Percentiles rank a stretch among this genome's conserved stretches.
Evolutionary conservation across 2,113 vertebrate genomes (phyloP).

Genomic region (Peucedramus taeniatus): DNA sequence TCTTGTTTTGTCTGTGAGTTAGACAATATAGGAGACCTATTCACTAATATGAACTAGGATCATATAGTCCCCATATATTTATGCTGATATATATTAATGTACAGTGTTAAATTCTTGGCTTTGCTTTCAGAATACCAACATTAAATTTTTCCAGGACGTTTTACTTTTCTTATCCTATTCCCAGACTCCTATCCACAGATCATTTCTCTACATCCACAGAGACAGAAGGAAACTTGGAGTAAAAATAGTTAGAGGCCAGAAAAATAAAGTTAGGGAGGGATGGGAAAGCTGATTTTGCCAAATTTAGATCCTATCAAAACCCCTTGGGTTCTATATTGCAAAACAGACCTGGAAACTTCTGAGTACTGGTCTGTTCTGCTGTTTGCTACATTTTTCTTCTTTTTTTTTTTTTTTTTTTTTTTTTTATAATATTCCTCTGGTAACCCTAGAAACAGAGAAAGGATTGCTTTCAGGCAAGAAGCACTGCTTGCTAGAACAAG

Average conservation of each 20-base stretch:
- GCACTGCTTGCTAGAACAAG: not conserved
- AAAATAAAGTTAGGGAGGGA: conserved; percentile 14
- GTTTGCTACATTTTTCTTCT: not conserved
- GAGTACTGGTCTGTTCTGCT: not conserved
- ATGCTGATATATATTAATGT: not conserved
- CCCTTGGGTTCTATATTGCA: conserved; percentile 2
- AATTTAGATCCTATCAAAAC: conserved; percentile 24
- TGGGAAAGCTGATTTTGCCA: conserved; percentile 42
- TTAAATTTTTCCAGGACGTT: not conserved
- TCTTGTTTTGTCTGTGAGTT: not conserved
- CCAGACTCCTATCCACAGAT: not conserved
- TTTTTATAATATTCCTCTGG: not conserved
- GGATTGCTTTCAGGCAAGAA: not conserved
- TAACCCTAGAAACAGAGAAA: conserved; percentile 10
- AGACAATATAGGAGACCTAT: not conserved
- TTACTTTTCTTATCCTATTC: conserved; percentile 6
- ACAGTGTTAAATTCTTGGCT: not conserved
- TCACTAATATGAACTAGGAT: not conserved
- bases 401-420: no score
- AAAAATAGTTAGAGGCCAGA: conserved; percentile 48
- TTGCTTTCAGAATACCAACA: not conserved
- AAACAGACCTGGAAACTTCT: conserved; percentile 19
- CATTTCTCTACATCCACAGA: not conserved
- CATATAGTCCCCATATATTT: not conserved
- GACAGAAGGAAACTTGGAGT: not conserved